Evolutionary conservation across 2,113 vertebrate species (phyloP).

Genomic region (Castor canadensis): DNA sequence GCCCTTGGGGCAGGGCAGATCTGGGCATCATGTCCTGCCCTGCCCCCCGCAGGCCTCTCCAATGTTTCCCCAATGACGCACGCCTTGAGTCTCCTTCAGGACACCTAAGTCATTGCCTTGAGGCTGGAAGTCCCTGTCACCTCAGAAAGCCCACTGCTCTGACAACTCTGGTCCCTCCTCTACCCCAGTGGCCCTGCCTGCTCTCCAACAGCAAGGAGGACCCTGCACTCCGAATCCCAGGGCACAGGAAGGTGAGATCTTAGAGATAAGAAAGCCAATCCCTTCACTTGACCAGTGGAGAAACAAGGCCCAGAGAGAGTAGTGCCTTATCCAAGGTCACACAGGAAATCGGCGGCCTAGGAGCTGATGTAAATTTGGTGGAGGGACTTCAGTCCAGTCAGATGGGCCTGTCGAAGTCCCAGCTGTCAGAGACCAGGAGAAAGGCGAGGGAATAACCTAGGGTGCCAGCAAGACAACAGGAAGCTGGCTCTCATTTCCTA

Average conservation of each 20-base stretch:
- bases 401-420: background rate
- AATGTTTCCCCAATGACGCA: background rate
- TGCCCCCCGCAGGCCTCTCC: background rate
- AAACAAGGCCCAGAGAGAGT: background rate
- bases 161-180: background rate
- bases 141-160: background rate
- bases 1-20: background rate
- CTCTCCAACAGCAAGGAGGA: background rate
- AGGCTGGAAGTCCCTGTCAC: background rate
- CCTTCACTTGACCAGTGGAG: background rate
- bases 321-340: background rate
- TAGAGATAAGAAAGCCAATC: background rate
- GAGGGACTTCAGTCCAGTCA: background rate
- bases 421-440: background rate
- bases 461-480: background rate
- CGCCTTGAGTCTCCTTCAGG: background rate
- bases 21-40: too few species aligned
- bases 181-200: background rate
- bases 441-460: background rate
- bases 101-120: background rate
- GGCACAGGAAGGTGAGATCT: background rate
- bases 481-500: background rate
- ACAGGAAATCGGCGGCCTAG: background rate
- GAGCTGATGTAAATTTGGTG: background rate
- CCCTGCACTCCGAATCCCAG: background rate